phyloP scores from a whole-genome alignment of 2,797 vertebrate species.

The Intellagama lesueurii region DNA sequence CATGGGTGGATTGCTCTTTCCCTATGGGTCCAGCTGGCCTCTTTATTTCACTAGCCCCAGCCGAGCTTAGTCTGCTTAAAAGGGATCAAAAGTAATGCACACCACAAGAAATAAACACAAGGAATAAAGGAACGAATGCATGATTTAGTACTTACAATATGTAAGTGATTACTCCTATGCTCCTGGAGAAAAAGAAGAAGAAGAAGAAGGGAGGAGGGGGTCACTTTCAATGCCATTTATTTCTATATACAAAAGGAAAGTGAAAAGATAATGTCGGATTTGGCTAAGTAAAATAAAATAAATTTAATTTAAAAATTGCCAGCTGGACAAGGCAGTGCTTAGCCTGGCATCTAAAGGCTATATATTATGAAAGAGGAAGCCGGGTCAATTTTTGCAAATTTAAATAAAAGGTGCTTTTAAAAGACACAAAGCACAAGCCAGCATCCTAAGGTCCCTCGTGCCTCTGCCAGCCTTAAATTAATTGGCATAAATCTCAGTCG shows the following conservation, averaged over 20 bases:
- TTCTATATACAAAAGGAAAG: not conserved
- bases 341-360: too few relatives aligned
- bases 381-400: not conserved
- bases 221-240: conserved; percentile 1
- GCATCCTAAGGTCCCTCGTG: too few relatives aligned
- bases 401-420: not conserved
- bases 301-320: too few relatives aligned
- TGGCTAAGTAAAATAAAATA: not conserved
- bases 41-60: too few relatives aligned
- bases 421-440: not conserved
- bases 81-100: not conserved
- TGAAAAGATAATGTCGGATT: not conserved
- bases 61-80: not conserved
- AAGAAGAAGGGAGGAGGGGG: conserved; percentile 32
- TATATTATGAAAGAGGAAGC: not conserved
- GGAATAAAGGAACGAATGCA: not conserved
- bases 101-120: too few relatives aligned
- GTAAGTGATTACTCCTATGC: conserved; percentile 98
- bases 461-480: too few relatives aligned
- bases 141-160: conserved; percentile 91
- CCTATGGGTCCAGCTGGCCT: too few relatives aligned
- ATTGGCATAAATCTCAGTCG: too few relatives aligned
- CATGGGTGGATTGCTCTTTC: too few relatives aligned
- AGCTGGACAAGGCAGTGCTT: too few relatives aligned
- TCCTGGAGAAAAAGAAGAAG: conserved; percentile 80